Evolutionary conservation across 2,888 invertebrate genomes (phyloP).

Genomic region (Agrilus biguttatus): DNA sequence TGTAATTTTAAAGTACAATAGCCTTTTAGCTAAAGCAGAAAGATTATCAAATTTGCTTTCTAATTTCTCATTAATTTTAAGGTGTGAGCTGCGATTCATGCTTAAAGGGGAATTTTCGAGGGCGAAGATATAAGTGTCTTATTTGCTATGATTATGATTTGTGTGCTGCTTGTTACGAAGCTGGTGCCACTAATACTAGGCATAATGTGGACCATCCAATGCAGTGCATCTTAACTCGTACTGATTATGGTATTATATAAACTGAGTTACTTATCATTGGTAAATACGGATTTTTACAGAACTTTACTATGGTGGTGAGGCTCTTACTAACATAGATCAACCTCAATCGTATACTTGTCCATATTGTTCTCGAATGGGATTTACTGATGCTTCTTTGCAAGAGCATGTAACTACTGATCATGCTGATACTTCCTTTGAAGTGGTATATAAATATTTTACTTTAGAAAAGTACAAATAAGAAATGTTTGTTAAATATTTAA

Average conservation of each 20-base stretch:
- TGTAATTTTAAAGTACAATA: too few species aligned
- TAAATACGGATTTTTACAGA: slow-evolving; percentile 37
- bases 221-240: slow-evolving; percentile 95
- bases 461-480: neutral
- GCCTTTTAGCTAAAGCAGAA: neutral
- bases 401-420: slow-evolving; percentile 87
- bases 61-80: slow-evolving; percentile 29
- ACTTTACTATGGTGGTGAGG: slow-evolving; percentile 91
- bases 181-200: slow-evolving; percentile 77
- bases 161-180: slow-evolving; percentile 91
- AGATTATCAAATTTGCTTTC: slow-evolving; percentile 13
- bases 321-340: slow-evolving; percentile 75
- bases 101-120: slow-evolving; percentile 93
- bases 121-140: slow-evolving; percentile 96
- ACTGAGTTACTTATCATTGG: neutral
- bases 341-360: slow-evolving; percentile 97
- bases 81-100: slow-evolving; percentile 99
- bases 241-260: slow-evolving; percentile 70
- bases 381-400: slow-evolving; percentile 81
- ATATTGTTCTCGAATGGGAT: slow-evolving; percentile 92
- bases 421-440: slow-evolving; percentile 81
- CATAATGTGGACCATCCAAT: slow-evolving; percentile 96
- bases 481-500: slow-evolving; percentile 8
- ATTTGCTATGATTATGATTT: slow-evolving; percentile 99
- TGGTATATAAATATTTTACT: slow-evolving; percentile 37